Evolutionary conservation across 2,888 invertebrate genomes (phyloP).

Genomic region (Leucozona laternaria): DNA sequence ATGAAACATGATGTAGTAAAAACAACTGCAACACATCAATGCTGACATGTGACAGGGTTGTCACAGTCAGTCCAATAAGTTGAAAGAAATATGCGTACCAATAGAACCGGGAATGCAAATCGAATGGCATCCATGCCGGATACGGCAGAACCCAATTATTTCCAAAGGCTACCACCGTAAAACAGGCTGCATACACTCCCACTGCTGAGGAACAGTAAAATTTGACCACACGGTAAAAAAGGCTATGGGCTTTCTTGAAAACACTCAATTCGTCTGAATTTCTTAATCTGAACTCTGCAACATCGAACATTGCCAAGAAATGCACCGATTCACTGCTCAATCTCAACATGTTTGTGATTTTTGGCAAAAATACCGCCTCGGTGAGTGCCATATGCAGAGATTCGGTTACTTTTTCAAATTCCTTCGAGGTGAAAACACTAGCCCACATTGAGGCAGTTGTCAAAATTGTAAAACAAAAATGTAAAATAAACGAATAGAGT

Average conservation of each 20-base stretch:
- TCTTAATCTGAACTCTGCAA: constrained; percentile 48
- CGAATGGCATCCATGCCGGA: constrained; percentile 80
- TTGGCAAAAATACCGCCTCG: constrained; percentile 78
- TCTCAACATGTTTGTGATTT: constrained; percentile 78
- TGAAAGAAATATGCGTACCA: constrained; percentile 78
- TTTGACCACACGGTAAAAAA: constrained; percentile 75
- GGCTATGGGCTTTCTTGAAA: constrained; percentile 72
- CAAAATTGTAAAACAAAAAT: constrained; percentile 77
- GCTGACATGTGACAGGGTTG: constrained; percentile 76
- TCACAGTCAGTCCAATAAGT: constrained; percentile 76
- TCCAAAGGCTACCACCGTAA: constrained; percentile 68
- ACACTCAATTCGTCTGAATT: constrained; percentile 62
- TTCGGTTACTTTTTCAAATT: constrained; percentile 78
- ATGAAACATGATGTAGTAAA: constrained; percentile 78
- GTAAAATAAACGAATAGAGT: constrained; percentile 71
- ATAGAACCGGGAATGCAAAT: constrained; percentile 77
- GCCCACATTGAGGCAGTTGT: constrained; percentile 78
- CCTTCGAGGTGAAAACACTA: constrained; percentile 77
- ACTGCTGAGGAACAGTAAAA: constrained; percentile 41
- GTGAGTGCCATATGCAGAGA: constrained; percentile 79
- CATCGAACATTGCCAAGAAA: constrained; percentile 75
- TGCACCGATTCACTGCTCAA: constrained; percentile 66
- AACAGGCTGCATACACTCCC: constrained; percentile 14
- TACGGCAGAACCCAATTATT: constrained; percentile 78
- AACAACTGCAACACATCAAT: constrained; percentile 79